phyloP scores from a whole-genome alignment of 2,113 vertebrate genomes.

The Lepidothrix coronata region DNA sequence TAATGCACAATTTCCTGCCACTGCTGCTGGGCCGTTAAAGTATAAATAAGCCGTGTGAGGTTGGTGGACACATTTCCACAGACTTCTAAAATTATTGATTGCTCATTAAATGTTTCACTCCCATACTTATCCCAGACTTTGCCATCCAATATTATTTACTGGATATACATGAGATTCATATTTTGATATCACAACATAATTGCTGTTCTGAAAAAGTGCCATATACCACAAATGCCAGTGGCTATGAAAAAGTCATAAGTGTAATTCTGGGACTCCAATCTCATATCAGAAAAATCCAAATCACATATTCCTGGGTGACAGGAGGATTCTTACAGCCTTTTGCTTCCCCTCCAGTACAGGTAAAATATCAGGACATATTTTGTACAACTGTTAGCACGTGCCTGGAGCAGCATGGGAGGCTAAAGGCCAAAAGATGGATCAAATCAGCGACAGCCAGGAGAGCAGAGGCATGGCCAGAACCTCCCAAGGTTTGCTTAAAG shows the following conservation, averaged over 20 bases:
- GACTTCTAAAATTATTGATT: background rate
- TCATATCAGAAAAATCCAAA: background rate
- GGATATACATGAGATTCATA: background rate
- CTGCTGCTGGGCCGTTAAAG: background rate
- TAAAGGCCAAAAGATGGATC: slow-evolving; percentile 13
- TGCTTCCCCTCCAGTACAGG: background rate
- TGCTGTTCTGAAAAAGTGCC: background rate
- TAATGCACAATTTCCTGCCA: background rate
- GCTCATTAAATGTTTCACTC: background rate
- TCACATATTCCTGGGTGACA: background rate
- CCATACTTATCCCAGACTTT: background rate
- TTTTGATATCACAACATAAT: background rate
- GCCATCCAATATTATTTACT: background rate
- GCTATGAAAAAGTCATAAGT: background rate
- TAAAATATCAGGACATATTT: slow-evolving; percentile 28
- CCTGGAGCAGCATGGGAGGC: background rate
- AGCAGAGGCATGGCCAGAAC: background rate
- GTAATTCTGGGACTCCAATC: background rate
- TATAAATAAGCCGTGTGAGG: background rate
- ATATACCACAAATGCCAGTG: background rate
- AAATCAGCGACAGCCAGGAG: background rate
- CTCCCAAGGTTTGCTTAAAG: slow-evolving; percentile 7
- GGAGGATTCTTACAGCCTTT: background rate
- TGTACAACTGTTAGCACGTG: background rate
- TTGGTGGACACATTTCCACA: background rate